These are phyloP conservation scores for Peromyscus eremicus DNA, from an alignment of 2,797 vertebrate species.

Conservation along the genomic window DNA sequence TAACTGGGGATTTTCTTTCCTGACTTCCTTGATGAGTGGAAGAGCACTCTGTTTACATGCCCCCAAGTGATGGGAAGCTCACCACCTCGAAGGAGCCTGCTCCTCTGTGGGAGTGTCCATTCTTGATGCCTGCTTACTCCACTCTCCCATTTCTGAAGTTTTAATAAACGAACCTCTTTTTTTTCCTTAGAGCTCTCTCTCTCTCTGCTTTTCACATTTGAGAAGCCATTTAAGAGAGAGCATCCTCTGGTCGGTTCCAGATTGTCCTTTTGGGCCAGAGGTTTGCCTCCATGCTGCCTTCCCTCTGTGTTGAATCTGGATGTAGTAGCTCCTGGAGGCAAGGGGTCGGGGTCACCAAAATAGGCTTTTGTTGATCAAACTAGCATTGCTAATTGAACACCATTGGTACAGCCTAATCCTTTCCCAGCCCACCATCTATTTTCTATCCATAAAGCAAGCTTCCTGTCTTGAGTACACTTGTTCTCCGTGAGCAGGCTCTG, in stretches of 20 bases:
- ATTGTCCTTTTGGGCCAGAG: background rate
- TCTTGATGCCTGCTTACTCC: background rate
- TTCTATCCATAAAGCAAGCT: background rate
- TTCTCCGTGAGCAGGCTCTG: background rate
- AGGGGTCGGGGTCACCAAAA: background rate
- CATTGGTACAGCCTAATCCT: conserved; percentile 21
- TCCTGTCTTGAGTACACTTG: background rate
- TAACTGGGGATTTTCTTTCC: background rate
- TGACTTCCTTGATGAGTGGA: background rate
- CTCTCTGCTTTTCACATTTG: background rate
- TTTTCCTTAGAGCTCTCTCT: background rate
- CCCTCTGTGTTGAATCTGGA: background rate
- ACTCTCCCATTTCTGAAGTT: background rate
- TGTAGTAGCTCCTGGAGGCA: background rate
- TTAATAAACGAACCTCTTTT: conserved; percentile 7
- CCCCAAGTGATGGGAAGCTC: background rate
- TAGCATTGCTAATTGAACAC: background rate
- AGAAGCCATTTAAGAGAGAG: background rate
- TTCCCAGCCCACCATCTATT: conserved; percentile 4
- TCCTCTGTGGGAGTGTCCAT: background rate
- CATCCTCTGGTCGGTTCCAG: background rate
- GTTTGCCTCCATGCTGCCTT: background rate
- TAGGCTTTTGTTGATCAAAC: background rate
- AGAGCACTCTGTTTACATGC: background rate
- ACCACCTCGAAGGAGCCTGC: background rate